Evolutionary conservation across 2,797 vertebrate genomes (phyloP).

Genomic region (Gila robusta): DNA sequence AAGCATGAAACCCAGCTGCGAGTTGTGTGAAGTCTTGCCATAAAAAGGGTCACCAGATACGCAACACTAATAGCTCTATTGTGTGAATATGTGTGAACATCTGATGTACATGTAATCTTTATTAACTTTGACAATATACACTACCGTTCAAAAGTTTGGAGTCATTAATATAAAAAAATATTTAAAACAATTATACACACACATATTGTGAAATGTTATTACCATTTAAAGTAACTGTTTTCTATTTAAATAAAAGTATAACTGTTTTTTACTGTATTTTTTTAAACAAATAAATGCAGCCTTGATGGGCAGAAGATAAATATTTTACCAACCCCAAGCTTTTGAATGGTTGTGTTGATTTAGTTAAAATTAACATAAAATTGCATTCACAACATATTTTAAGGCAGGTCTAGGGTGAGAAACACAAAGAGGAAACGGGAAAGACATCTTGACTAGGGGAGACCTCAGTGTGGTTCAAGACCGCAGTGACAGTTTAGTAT

Average conservation of each 20-base stretch:
- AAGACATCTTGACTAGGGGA: not conserved
- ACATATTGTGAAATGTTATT: not conserved
- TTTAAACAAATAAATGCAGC: not conserved
- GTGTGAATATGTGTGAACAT: not conserved
- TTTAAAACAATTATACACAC: not conserved
- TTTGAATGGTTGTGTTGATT: not conserved
- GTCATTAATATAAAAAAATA: not conserved
- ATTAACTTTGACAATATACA: not conserved
- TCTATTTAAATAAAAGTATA: no score
- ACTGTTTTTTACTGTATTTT: no score
- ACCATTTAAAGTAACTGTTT: not conserved
- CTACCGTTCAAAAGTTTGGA: not conserved
- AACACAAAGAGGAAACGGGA: not conserved
- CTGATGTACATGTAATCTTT: not conserved
- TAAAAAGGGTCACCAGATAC: slow-evolving; percentile 19
- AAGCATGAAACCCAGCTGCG: slow-evolving; percentile 30
- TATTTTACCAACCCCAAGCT: not conserved
- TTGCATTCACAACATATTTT: not conserved
- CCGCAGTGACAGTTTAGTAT: not conserved
- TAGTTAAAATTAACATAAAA: not conserved
- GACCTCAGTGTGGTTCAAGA: not conserved
- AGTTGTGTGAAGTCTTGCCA: slow-evolving; percentile 20
- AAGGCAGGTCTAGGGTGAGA: not conserved
- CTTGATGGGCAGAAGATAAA: not conserved
- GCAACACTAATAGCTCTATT: not conserved